Conservation (phyloP, 2,888 invertebrate species). For the Ceratothoa steindachneri region DNA sequence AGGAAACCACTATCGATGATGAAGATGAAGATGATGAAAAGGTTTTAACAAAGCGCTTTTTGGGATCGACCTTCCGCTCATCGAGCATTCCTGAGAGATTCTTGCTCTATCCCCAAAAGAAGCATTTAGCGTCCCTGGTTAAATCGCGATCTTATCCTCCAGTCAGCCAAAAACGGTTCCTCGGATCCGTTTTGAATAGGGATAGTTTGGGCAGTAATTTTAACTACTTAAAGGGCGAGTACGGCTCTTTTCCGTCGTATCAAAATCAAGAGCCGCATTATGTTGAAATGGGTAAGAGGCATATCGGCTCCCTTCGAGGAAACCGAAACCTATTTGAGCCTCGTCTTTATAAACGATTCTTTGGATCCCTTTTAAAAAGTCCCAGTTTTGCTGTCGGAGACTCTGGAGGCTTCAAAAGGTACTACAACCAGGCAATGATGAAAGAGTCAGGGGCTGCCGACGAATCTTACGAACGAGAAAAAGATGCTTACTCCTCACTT, state of each 20-base stretch:
- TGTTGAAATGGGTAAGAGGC: not conserved
- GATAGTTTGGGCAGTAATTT: not conserved
- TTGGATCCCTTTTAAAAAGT: not conserved
- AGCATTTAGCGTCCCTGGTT: not conserved
- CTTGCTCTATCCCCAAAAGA: not conserved
- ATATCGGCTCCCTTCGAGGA: not conserved
- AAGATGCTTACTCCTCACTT: not conserved
- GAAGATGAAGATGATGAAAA: not conserved
- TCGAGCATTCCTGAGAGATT: not conserved
- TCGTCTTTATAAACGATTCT: not conserved
- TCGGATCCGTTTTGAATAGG: not conserved
- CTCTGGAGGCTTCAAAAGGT: not conserved
- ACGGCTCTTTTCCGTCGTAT: not conserved
- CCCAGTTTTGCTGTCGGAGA: not conserved
- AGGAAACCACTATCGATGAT: not conserved
- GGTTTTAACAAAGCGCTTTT: not conserved
- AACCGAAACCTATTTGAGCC: not conserved
- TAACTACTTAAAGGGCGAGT: not conserved
- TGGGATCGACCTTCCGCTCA: not conserved
- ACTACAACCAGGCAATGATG: not conserved
- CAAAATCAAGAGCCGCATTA: not conserved
- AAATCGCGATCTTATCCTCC: not conserved
- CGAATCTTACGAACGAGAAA: too few relatives aligned
- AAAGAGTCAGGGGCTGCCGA: not conserved
- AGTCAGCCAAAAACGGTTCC: not conserved